These are phyloP conservation scores for Rhincodon typus DNA, from an alignment of 2,797 vertebrate species.

Conservation along the genomic window DNA sequence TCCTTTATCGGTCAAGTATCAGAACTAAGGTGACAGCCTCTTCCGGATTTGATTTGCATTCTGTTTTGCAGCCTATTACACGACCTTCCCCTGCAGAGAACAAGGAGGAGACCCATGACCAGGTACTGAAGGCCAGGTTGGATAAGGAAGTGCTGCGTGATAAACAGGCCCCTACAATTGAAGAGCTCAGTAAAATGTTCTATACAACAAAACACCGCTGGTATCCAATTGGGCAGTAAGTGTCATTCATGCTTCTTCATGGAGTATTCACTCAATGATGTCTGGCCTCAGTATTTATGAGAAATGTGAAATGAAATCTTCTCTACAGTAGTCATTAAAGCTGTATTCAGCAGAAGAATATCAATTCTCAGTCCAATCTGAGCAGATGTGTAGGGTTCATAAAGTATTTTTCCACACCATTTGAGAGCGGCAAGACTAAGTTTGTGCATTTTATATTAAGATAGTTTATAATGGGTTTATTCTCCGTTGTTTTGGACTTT, in stretches of 20 bases:
- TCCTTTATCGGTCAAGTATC: background rate
- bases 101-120: constrained; percentile 74
- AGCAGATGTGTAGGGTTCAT: background rate
- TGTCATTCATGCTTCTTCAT: constrained; percentile 41
- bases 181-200: constrained; percentile 92
- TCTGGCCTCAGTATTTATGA: background rate
- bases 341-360: background rate
- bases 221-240: constrained; percentile 91
- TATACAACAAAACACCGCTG: constrained; percentile 91
- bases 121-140: constrained; percentile 75
- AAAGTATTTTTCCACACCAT: background rate
- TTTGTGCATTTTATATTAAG: background rate
- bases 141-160: constrained; percentile 54
- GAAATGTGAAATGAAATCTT: background rate
- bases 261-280: background rate
- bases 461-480: background rate
- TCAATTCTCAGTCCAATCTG: background rate
- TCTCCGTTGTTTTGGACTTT: background rate
- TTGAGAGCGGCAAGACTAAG: background rate
- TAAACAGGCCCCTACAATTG: constrained; percentile 63
- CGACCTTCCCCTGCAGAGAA: constrained; percentile 64
- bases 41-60: background rate
- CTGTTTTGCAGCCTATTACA: constrained; percentile 65
- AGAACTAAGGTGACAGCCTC: background rate
- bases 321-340: background rate